Percentiles rank a stretch among this genome's conserved stretches.
Conservation (phyloP, 2,888 invertebrate species). For the Chironomus riparius region DNA sequence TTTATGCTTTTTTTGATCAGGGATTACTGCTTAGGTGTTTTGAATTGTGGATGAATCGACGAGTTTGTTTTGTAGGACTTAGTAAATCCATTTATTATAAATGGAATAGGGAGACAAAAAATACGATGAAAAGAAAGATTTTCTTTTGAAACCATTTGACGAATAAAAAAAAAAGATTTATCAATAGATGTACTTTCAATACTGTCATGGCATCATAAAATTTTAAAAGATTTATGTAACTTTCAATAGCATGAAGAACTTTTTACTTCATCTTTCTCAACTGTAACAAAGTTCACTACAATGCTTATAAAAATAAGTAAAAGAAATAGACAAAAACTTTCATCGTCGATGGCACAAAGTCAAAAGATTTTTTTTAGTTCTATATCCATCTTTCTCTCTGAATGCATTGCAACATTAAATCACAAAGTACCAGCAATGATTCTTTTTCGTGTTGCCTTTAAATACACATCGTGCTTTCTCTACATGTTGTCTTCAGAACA, state of each 20-base stretch:
- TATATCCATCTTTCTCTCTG: background rate
- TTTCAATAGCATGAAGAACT: no score
- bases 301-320: no score
- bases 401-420: constrained; percentile 14
- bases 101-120: background rate
- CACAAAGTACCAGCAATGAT: constrained; percentile 13
- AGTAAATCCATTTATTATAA: background rate
- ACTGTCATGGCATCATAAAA: background rate
- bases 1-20: background rate
- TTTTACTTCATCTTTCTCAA: no score
- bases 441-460: background rate
- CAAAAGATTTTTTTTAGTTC: background rate
- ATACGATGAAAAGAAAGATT: no score
- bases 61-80: background rate
- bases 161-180: no score
- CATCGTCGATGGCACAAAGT: background rate
- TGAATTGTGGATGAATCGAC: background rate
- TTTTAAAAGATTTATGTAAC: no score
- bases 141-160: no score
- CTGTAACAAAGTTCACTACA: no score
- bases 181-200: no score
- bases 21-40: background rate
- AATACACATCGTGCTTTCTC: background rate
- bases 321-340: no score
- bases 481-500: background rate